Percentiles rank a stretch among this genome's conserved stretches.
Evolutionary conservation across 2,797 vertebrate species (phyloP).

Genomic region (Gallinago solitaria): DNA sequence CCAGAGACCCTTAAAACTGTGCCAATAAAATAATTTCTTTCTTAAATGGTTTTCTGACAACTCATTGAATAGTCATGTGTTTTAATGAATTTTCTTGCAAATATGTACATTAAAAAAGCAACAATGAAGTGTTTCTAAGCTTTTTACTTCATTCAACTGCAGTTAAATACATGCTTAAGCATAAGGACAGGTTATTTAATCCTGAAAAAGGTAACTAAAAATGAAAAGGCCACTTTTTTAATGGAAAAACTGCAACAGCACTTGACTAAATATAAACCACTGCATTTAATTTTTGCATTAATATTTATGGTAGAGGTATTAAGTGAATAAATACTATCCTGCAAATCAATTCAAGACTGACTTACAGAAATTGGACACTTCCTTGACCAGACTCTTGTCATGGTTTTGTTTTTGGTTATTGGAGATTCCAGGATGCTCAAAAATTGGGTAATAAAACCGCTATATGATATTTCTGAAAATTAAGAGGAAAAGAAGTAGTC

Average conservation of each 20-base stretch:
- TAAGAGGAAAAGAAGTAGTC: background rate
- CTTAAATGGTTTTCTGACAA: background rate
- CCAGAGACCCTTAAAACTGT: background rate
- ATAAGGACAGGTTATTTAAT: background rate
- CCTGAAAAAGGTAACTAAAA: background rate
- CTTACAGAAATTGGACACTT: slow-evolving; percentile 37
- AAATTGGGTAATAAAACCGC: slow-evolving; percentile 43
- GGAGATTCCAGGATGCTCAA: slow-evolving; percentile 26
- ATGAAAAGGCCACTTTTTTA: background rate
- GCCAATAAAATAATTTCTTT: background rate
- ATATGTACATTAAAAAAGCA: background rate
- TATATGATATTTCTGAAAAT: slow-evolving; percentile 17
- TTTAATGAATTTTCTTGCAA: background rate
- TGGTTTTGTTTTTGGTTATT: slow-evolving; percentile 23
- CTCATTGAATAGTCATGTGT: background rate
- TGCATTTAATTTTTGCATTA: background rate
- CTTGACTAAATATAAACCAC: background rate
- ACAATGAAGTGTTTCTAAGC: background rate
- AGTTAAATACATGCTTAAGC: background rate
- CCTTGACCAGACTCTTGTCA: background rate
- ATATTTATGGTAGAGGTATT: background rate
- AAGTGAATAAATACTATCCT: slow-evolving; percentile 6
- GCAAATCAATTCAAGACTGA: background rate
- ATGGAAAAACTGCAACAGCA: background rate
- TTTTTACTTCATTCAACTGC: background rate